phyloP scores from a whole-genome alignment of 2,888 invertebrate species.

The Chrysopilus asiliformis region DNA sequence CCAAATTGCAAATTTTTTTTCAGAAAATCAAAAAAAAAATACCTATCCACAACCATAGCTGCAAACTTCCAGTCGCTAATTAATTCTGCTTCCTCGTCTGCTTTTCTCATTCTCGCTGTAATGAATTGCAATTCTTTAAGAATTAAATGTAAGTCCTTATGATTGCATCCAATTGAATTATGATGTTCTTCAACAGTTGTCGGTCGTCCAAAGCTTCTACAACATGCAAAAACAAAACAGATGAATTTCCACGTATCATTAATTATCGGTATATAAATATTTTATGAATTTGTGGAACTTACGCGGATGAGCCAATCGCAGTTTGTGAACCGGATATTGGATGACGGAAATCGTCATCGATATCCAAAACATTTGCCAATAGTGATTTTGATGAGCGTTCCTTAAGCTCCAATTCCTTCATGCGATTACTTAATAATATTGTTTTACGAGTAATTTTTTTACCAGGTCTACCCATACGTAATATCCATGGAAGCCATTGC shows the following conservation, averaged over 20 bases:
- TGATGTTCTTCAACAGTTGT: slow-evolving; percentile 62
- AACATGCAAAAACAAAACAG: slow-evolving; percentile 5
- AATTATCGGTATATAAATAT: neutral
- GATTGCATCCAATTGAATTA: slow-evolving; percentile 52
- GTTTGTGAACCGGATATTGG: slow-evolving; percentile 44
- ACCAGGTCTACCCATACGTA: slow-evolving; percentile 92
- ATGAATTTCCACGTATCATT: neutral
- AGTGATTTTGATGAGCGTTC: slow-evolving; percentile 89
- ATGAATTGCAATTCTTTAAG: slow-evolving; percentile 89
- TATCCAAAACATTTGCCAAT: slow-evolving; percentile 87
- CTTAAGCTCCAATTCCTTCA: slow-evolving; percentile 85
- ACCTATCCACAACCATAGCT: slow-evolving; percentile 94
- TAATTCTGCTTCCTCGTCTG: slow-evolving; percentile 84
- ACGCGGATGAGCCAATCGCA: slow-evolving; percentile 51
- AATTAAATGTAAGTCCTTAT: slow-evolving; percentile 79
- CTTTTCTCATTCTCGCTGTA: slow-evolving; percentile 84
- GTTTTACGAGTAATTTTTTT: slow-evolving; percentile 86
- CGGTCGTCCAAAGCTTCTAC: slow-evolving; percentile 52
- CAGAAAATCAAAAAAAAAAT: no score
- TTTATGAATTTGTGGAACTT: slow-evolving; percentile 24
- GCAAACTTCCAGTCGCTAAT: slow-evolving; percentile 98
- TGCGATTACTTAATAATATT: slow-evolving; percentile 77
- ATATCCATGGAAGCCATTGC: slow-evolving; percentile 94
- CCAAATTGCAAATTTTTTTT: no score
- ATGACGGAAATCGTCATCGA: slow-evolving; percentile 87